These are phyloP conservation scores for Actinopyga echinites DNA, from an alignment of 53 echinoderm and acorn worm genomes.

Conservation along the genomic window DNA sequence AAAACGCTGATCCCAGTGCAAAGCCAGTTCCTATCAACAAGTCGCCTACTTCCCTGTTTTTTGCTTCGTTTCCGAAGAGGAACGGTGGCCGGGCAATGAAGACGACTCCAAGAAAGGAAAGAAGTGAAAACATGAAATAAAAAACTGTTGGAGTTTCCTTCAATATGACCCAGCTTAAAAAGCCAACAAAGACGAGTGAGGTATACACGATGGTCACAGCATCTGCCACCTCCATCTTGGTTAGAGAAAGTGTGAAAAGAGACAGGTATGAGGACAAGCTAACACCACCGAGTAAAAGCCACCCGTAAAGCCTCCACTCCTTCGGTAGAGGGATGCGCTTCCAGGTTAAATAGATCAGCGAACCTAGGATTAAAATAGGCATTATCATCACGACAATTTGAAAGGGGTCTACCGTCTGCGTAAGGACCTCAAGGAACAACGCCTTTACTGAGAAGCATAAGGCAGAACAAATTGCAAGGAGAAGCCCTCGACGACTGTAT, in stretches of 20 bases:
- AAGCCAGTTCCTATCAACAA: background rate
- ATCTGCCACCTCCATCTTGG: slow-evolving; percentile 3
- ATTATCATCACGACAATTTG: slow-evolving; percentile 16
- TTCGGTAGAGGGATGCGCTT: slow-evolving; percentile 10
- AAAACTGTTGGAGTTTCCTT: background rate
- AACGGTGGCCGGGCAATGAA: slow-evolving; percentile 3
- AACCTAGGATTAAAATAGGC: slow-evolving; percentile 2
- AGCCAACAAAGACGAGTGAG: slow-evolving; percentile 20
- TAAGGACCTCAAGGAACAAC: background rate
- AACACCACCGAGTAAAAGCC: background rate
- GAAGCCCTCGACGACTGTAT: background rate
- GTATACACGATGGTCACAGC: background rate
- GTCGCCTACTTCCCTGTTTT: background rate
- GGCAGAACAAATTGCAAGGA: background rate
- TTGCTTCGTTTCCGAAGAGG: background rate
- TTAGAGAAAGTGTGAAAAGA: background rate
- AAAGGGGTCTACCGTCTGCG: slow-evolving; percentile 4
- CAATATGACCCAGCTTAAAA: slow-evolving; percentile 13
- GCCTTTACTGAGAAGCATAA: background rate
- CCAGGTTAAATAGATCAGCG: background rate
- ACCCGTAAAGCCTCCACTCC: background rate
- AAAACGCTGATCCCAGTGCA: slow-evolving; percentile 8
- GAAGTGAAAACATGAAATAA: background rate
- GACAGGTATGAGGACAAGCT: background rate
- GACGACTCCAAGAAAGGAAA: slow-evolving; percentile 11